A percentile compares a stretch with the other conserved stretches of the same genome.
Conservation (phyloP, 2,797 vertebrate genomes). For the Hippocampus kuda region DNA sequence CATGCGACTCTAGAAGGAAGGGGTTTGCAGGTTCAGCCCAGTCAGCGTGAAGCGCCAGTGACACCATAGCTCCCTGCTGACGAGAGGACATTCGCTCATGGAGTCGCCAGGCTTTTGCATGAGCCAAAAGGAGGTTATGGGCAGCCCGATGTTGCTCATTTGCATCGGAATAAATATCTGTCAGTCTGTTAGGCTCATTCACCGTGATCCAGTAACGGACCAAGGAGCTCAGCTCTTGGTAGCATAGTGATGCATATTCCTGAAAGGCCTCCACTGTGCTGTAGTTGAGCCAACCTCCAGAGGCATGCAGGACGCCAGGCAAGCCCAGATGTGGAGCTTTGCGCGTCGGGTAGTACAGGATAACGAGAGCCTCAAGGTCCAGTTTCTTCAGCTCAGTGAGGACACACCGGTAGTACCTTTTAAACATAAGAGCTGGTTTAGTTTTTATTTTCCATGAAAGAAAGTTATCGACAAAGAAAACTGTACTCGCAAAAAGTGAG, state of each 20-base stretch:
- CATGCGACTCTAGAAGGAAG: conserved; percentile 70
- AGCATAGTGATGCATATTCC: conserved; percentile 80
- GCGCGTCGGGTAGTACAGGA: conserved; percentile 80
- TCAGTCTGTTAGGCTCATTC: conserved; percentile 86
- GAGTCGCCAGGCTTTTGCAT: conserved; percentile 77
- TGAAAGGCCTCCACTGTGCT: conserved; percentile 73
- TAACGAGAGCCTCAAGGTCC: conserved; percentile 70
- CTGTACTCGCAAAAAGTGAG: no score
- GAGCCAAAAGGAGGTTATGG: conserved; percentile 82
- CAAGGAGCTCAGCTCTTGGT: conserved; percentile 74
- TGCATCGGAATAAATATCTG: conserved; percentile 65
- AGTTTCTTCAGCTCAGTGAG: conserved; percentile 74
- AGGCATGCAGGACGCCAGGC: conserved; percentile 64
- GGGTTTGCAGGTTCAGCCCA: conserved; percentile 90
- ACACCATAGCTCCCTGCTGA: conserved; percentile 65
- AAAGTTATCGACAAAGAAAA: no score
- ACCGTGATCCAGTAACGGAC: conserved; percentile 90
- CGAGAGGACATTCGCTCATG: conserved; percentile 65
- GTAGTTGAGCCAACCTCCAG: conserved; percentile 81
- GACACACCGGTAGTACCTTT: conserved; percentile 82
- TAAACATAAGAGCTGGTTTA: conserved; percentile 2
- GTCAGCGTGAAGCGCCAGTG: conserved; percentile 84
- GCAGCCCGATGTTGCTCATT: conserved; percentile 69
- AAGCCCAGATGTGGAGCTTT: conserved; percentile 67
- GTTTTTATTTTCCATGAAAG: neutral